phyloP scores from a whole-genome alignment of 1,140 invertebrate genomes.

The Drosophila rufa region DNA sequence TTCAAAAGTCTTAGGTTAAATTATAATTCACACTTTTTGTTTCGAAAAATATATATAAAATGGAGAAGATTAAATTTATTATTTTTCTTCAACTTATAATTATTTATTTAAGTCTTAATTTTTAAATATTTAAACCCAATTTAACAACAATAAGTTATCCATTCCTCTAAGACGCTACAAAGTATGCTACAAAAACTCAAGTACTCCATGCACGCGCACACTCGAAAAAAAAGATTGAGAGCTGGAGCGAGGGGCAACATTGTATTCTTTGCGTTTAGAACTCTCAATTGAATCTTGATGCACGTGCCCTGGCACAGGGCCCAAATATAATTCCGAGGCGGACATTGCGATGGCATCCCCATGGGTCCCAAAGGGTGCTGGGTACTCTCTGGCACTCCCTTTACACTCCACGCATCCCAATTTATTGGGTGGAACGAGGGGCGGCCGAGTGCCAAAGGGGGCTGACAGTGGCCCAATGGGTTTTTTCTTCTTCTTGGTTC shows the following conservation, averaged over 20 bases:
- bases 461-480: constrained; percentile 57
- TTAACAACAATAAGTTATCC: too few species aligned
- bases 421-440: constrained; percentile 26
- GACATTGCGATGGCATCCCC: constrained; percentile 42
- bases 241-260: constrained; percentile 8
- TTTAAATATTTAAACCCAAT: neutral
- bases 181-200: constrained; percentile 42
- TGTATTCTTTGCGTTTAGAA: constrained; percentile 55
- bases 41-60: neutral
- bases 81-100: neutral
- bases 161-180: constrained; percentile 11
- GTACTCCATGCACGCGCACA: constrained; percentile 17
- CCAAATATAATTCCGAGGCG: constrained; percentile 57
- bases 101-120: neutral
- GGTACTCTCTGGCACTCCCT: constrained; percentile 27
- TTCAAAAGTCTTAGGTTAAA: neutral
- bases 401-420: constrained; percentile 32
- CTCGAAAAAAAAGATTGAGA: constrained; percentile 9
- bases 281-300: constrained; percentile 81
- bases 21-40: neutral
- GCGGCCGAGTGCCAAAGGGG: constrained; percentile 1
- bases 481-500: constrained; percentile 74
- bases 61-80: too few species aligned
- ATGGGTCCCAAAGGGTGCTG: constrained; percentile 65
- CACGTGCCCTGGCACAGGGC: constrained; percentile 64